Evolutionary conservation across 2,888 invertebrate species (phyloP).

Genomic region (Cordilura impudica): DNA sequence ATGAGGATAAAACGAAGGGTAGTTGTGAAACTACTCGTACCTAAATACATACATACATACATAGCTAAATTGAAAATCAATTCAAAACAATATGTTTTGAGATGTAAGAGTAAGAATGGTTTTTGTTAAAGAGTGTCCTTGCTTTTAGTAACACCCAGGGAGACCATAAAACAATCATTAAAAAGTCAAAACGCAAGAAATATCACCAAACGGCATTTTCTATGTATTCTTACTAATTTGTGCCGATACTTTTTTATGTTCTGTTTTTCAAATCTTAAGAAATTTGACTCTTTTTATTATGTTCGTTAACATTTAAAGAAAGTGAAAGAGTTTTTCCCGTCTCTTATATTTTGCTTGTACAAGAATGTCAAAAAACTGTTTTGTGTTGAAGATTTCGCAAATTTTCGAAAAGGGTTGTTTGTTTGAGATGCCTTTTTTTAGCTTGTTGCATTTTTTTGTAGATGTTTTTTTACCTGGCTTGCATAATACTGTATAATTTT

Average conservation of each 20-base stretch:
- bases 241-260: background rate
- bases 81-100: background rate
- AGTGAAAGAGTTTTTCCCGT: slow-evolving; percentile 30
- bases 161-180: slow-evolving; percentile 52
- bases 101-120: background rate
- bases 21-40: slow-evolving; percentile 12
- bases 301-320: background rate
- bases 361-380: background rate
- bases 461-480: slow-evolving; percentile 37
- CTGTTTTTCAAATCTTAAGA: background rate
- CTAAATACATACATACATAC: background rate
- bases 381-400: background rate
- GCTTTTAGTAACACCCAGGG: slow-evolving; percentile 38
- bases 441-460: slow-evolving; percentile 11
- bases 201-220: background rate
- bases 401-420: slow-evolving; percentile 39
- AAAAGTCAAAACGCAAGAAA: slow-evolving; percentile 61
- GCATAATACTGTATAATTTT: slow-evolving; percentile 20
- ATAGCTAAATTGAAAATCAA: background rate
- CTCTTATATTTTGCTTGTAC: no score
- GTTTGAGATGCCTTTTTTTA: background rate
- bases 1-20: background rate
- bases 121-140: slow-evolving; percentile 13
- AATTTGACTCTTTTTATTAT: background rate
- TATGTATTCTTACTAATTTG: no score